Percentiles rank a stretch among this genome's conserved stretches.
Conservation (phyloP, 1,140 invertebrate species). For the Thaumatotibia leucotreta region DNA sequence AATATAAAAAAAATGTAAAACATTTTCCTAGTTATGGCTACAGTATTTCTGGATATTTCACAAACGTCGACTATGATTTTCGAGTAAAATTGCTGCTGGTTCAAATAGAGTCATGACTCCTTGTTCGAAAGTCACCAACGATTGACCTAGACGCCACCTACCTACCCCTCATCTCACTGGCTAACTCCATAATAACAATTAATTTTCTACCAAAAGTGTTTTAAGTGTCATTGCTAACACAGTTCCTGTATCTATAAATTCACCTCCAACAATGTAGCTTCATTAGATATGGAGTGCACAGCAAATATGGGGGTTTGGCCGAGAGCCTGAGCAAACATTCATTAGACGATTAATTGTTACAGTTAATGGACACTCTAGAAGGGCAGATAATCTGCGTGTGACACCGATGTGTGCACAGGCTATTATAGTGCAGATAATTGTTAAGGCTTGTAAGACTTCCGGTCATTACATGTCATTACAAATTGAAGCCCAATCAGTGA, state of each 20-base stretch:
- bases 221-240: not conserved
- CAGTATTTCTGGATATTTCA: too few species aligned
- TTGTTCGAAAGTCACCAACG: too few species aligned
- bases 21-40: too few species aligned
- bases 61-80: too few species aligned
- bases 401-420: not conserved
- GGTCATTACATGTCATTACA: not conserved
- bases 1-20: too few species aligned
- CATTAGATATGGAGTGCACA: slow-evolving; percentile 14
- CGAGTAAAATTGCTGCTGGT: too few species aligned
- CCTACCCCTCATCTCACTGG: too few species aligned
- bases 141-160: too few species aligned
- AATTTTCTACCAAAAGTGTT: not conserved
- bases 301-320: slow-evolving; percentile 5
- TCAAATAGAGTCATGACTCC: too few species aligned
- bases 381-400: slow-evolving; percentile 1
- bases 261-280: slow-evolving; percentile 8
- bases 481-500: too few species aligned
- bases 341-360: slow-evolving; percentile 14
- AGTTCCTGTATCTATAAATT: not conserved
- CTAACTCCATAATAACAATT: not conserved
- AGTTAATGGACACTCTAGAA: not conserved
- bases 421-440: not conserved
- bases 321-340: slow-evolving; percentile 10
- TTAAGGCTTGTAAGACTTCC: not conserved